These are phyloP conservation scores for Lycodopsis pacificus DNA, from an alignment of 2,797 vertebrate species.

Conservation along the genomic window DNA sequence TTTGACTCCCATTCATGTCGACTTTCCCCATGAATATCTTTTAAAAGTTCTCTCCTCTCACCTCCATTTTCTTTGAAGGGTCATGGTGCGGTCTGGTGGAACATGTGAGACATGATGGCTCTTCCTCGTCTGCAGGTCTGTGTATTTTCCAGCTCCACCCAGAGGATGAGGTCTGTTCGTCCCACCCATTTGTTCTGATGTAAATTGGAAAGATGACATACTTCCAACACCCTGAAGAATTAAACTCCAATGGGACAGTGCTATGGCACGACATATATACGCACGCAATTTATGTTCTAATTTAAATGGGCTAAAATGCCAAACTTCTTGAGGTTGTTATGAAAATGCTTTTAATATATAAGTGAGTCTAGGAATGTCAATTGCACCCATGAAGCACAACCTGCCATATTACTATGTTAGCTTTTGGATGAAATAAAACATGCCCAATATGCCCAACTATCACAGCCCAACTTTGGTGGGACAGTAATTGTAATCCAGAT, in stretches of 20 bases:
- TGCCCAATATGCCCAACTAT: neutral
- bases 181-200: conserved; percentile 15
- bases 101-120: conserved; percentile 32
- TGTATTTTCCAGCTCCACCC: conserved; percentile 23
- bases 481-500: neutral
- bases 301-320: neutral
- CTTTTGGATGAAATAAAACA: neutral
- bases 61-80: conserved; percentile 14
- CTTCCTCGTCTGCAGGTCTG: conserved; percentile 30
- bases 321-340: neutral
- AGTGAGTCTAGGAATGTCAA: neutral
- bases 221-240: conserved; percentile 7
- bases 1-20: neutral
- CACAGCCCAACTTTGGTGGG: neutral
- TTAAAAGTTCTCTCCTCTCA: neutral
- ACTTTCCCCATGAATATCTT: neutral
- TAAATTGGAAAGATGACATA: conserved; percentile 17
- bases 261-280: conserved; percentile 9
- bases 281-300: too few relatives aligned
- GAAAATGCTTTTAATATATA: conserved; percentile 3
- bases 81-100: conserved; percentile 29
- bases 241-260: neutral
- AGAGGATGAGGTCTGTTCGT: conserved; percentile 21
- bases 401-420: neutral
- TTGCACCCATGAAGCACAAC: neutral